Percentiles rank a stretch among this genome's conserved stretches.
phyloP scores from a whole-genome alignment of 2,113 vertebrate genomes.

The Carlito syrichta region DNA sequence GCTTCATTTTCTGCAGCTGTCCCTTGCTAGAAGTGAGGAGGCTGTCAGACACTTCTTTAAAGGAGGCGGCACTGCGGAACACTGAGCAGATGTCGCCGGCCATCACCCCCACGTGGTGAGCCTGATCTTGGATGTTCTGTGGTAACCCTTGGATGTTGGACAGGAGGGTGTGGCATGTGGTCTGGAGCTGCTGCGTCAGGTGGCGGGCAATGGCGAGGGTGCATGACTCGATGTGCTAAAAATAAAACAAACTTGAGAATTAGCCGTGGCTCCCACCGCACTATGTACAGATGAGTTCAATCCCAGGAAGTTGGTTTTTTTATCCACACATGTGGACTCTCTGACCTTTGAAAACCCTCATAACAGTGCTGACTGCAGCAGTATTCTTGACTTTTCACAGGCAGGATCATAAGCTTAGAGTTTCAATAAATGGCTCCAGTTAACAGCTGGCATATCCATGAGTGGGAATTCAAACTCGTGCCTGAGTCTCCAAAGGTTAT shows the following conservation, averaged over 20 bases:
- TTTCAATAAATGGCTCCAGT: background rate
- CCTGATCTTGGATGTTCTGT: constrained; percentile 87
- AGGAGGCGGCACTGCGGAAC: constrained; percentile 76
- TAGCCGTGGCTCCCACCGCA: background rate
- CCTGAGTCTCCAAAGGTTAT: background rate
- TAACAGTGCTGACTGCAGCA: background rate
- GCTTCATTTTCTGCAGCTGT: constrained; percentile 86
- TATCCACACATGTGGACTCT: background rate
- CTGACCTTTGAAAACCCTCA: background rate
- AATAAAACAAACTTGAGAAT: constrained; percentile 29
- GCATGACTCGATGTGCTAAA: constrained; percentile 90
- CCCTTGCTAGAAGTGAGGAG: constrained; percentile 85
- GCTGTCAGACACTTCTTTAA: constrained; percentile 86
- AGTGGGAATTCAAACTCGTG: background rate
- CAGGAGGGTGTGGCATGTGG: constrained; percentile 85
- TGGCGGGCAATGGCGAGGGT: constrained; percentile 87
- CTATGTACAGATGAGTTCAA: background rate
- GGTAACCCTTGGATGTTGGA: constrained; percentile 89
- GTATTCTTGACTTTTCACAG: background rate
- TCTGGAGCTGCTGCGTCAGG: constrained; percentile 87
- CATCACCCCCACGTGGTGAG: constrained; percentile 78
- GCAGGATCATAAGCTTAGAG: background rate
- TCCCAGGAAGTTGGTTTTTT: background rate
- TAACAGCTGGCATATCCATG: background rate
- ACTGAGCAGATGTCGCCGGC: constrained; percentile 84